Conservation (phyloP, 1,140 invertebrate genomes). For the Globodera rostochiensis region DNA sequence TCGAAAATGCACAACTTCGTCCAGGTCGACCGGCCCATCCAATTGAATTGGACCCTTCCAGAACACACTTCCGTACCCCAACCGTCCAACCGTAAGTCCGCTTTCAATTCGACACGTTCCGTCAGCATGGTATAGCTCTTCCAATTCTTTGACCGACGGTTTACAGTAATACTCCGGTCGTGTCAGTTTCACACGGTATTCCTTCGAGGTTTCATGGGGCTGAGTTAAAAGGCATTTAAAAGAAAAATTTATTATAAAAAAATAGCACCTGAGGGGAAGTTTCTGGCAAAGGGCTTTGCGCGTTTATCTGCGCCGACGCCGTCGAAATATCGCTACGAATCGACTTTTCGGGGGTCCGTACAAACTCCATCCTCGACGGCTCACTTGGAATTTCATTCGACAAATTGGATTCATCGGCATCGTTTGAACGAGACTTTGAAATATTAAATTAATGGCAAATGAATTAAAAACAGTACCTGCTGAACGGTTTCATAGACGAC, state of each 20-base stretch:
- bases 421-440: not conserved
- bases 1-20: constrained; percentile 70
- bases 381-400: not conserved
- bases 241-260: not conserved
- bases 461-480: not conserved
- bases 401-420: not conserved
- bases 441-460: not conserved
- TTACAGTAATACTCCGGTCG: constrained; percentile 66
- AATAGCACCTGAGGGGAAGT: no score
- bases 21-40: constrained; percentile 46
- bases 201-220: not conserved
- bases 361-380: not conserved
- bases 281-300: not conserved
- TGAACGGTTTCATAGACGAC: constrained; percentile 13
- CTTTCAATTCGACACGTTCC: constrained; percentile 23
- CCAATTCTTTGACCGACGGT: constrained; percentile 78
- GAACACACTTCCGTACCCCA: constrained; percentile 76
- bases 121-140: constrained; percentile 66
- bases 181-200: constrained; percentile 24
- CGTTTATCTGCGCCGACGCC: not conserved
- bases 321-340: not conserved
- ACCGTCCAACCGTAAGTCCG: constrained; percentile 32
- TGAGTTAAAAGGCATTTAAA: not conserved
- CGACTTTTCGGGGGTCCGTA: not conserved
- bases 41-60: constrained; percentile 71